A percentile compares a stretch with the other conserved stretches of the same genome.
Evolutionary conservation across 2,888 invertebrate genomes (phyloP).

Genomic region (Drosophila austrosaltans): DNA sequence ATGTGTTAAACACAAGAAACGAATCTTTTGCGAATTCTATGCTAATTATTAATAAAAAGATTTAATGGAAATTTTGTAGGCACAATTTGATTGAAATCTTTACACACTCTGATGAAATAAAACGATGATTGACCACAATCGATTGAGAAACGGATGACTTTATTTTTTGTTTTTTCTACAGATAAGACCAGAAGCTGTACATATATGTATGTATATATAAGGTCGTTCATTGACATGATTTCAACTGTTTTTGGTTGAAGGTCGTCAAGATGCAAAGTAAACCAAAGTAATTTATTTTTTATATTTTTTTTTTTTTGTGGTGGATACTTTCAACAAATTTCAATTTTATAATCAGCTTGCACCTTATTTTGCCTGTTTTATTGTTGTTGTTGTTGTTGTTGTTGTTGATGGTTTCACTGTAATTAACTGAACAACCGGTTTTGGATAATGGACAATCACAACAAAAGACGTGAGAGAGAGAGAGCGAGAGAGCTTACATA

Average conservation of each 20-base stretch:
- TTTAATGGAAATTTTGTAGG: conserved; percentile 38
- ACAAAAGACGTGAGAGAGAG: conserved; percentile 18
- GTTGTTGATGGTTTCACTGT: conserved; percentile 22
- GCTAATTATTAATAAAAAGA: conserved; percentile 57
- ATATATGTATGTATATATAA: conserved; percentile 6
- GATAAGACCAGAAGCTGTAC: conserved; percentile 23
- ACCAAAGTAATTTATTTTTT: too few relatives aligned
- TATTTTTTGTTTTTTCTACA: background rate
- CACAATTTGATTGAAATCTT: conserved; percentile 46
- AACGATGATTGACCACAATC: background rate
- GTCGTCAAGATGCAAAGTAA: background rate
- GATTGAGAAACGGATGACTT: conserved; percentile 1
- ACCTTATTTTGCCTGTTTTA: conserved; percentile 2
- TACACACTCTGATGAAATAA: conserved; percentile 43
- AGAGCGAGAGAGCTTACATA: conserved; percentile 55
- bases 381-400: background rate
- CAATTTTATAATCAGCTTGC: background rate
- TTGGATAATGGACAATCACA: conserved; percentile 45
- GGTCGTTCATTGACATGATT: conserved; percentile 37
- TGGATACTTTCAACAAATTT: conserved; percentile 35
- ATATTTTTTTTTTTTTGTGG: conserved; percentile 15
- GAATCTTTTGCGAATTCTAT: conserved; percentile 36
- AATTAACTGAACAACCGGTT: conserved; percentile 37
- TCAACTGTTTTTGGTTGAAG: conserved; percentile 2
- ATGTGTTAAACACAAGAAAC: conserved; percentile 57